Evolutionary conservation across 2,113 vertebrate species (phyloP).

Genomic region (Dendrocopos noguchii): DNA sequence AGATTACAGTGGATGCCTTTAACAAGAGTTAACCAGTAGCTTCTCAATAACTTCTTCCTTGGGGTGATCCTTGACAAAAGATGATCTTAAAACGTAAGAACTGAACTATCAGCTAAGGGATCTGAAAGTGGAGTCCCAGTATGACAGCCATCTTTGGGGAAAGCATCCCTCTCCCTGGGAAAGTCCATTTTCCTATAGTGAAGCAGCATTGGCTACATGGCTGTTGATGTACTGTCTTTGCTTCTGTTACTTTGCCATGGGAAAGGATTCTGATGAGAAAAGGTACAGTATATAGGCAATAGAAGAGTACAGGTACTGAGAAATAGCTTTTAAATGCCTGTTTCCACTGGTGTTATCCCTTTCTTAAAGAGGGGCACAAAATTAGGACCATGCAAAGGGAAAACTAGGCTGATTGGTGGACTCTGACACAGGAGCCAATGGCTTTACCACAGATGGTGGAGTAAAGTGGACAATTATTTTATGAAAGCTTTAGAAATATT

Average conservation of each 20-base stretch:
- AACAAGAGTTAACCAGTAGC: neutral
- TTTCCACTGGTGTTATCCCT: neutral
- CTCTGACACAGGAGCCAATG: neutral
- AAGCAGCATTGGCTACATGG: neutral
- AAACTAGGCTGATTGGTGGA: neutral
- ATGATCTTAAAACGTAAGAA: neutral
- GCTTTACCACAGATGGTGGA: fast-evolving
- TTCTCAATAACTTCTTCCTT: neutral
- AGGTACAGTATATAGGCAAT: neutral
- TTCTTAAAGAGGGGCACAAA: neutral
- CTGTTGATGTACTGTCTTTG: neutral
- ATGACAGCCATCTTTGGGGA: neutral
- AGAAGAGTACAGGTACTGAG: neutral
- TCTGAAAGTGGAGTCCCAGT: neutral
- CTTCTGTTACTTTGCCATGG: neutral
- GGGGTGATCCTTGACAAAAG: neutral
- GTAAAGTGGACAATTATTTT: neutral
- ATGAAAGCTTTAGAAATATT: neutral
- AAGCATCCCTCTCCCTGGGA: neutral
- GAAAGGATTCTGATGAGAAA: neutral
- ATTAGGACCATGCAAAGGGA: neutral
- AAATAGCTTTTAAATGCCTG: neutral
- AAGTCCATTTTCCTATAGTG: neutral
- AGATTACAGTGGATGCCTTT: neutral
- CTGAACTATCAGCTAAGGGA: neutral